A percentile compares a stretch with the other conserved stretches of the same genome.
phyloP scores from a whole-genome alignment of 1,140 invertebrate genomes.

The Panagrolaimus sp. region DNA sequence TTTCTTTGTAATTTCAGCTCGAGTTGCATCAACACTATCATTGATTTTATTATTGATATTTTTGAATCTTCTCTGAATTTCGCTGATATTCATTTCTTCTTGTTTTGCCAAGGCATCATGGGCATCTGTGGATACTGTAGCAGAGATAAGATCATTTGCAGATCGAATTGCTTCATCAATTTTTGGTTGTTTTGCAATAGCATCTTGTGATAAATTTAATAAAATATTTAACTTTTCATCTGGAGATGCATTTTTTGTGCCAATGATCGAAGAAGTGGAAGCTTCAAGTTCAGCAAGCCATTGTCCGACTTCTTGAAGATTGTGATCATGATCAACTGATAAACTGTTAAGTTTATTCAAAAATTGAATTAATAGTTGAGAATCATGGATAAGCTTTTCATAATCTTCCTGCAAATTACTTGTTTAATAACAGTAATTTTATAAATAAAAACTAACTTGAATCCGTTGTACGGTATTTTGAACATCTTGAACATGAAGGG shows the following conservation, averaged over 20 bases:
- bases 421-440: conserved; percentile 2
- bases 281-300: conserved; percentile 1
- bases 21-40: conserved; percentile 21
- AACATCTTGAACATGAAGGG: background rate
- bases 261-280: background rate
- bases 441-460: background rate
- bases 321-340: background rate
- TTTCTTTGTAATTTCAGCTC: conserved; percentile 26
- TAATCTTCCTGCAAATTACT: conserved; percentile 19
- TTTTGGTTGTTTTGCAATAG: conserved; percentile 21
- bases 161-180: conserved; percentile 26
- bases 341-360: background rate
- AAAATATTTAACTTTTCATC: conserved; percentile 1
- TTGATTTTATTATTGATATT: conserved; percentile 18
- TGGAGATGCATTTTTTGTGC: background rate
- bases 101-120: conserved; percentile 20
- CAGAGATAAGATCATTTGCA: conserved; percentile 21
- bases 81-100: conserved; percentile 8
- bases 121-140: conserved; percentile 24
- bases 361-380: background rate
- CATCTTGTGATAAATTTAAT: conserved; percentile 14
- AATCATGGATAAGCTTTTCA: conserved; percentile 21
- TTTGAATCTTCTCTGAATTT: background rate
- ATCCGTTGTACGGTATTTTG: background rate
- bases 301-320: background rate